Evolutionary conservation across 2,113 vertebrate genomes (phyloP), one percentile per base, ranked within the genome.

Genomic region (Phylloscopus whistleri): DNA sequence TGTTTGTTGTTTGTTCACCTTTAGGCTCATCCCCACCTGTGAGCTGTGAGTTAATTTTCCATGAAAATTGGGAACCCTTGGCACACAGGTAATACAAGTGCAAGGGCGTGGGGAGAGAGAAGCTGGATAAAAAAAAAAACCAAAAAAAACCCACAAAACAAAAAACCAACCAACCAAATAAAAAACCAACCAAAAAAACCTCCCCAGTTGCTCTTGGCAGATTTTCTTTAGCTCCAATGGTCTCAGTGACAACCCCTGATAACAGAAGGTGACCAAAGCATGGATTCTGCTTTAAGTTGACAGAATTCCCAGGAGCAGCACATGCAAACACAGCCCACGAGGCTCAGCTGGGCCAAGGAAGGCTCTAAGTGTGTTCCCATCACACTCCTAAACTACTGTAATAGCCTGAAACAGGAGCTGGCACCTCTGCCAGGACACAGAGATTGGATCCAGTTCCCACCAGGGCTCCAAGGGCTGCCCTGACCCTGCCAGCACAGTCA

Each of bases 21-120:
- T 27, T 23, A 8, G 16, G 63, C 31, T 87, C 41, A 5, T 5
- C 48, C 33, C 7, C 1, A 3, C 8, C 41, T 4, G 10, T 2
- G 3, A 64, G 22, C 56, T 27, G 2, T 0, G 4, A 81, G 48
- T 15, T 13, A 1, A 2, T 26, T 4, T 55, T 9, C 51, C 73
- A 46, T 1, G 0, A 14, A 33, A 70, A 2, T 0, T 1, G 4
- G 56, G 19, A 55, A 39, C 26, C 30, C 7, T 0, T 0, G 0
- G 22, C 68, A 70, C 4, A 0, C 16, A 46, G 55, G 18, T 9
- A 9, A 66, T 2, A 3, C 17, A 11, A 37, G 7, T 5, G 72
- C 49, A 68, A 69, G 27, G 12, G 43, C 35, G 41, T 3, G 6
- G 14, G 28, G 30, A 90, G 23, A 31, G 27, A 28, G 58, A 41